Evolutionary conservation across 2,797 vertebrate species (phyloP), one percentile per base, ranked within the genome.

Genomic region (Arrhamphus sclerolepis): DNA sequence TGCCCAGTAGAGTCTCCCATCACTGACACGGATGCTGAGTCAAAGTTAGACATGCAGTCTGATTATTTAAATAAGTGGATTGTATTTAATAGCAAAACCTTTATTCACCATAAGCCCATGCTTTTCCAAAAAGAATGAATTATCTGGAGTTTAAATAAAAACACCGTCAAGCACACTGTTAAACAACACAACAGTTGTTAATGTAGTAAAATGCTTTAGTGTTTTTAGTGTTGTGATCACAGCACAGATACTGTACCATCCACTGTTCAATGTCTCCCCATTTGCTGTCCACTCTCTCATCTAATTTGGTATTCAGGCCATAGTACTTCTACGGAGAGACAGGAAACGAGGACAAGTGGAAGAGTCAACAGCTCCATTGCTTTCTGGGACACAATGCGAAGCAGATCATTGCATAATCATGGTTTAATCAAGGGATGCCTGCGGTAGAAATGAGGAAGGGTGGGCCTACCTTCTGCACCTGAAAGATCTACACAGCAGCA

Each of bases 181-280:
- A 34, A 34, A 34, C 4, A 31, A 31, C 29, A 7, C 62, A 18
- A 22, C 6, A 53, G 58, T 21, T 31, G 56, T 46, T 6, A 29
- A 31, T 34, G 2, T 10, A 34, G 8, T 34, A 10, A 26, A 26
- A 34, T 34, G 31, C 6, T 34, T 34, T 34, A 34, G 31, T 34
- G 9, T 11, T 34, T 34, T 34, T 53, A 69, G 28, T 62, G 26
- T 41, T 4, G 18, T 31, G 9, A 34, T 62, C 51, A 40, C 46
- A 56, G 39, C 54, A 49, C 41, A 42, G 24, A 63, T 29, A 82
- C 69, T 68, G 63, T 98, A 98, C 97, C 97, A 99, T 99, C 97
- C 97, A 99, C 42, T 97, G 96, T 72, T 98, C 96, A 92, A 99
- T 98, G 91, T 97, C 95, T 52, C 95, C 95, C 95, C 95, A 98